A percentile compares a stretch with the other conserved stretches of the same genome.
Conservation (phyloP, 2,113 vertebrate genomes). For the Ibidorhyncha struthersii region DNA sequence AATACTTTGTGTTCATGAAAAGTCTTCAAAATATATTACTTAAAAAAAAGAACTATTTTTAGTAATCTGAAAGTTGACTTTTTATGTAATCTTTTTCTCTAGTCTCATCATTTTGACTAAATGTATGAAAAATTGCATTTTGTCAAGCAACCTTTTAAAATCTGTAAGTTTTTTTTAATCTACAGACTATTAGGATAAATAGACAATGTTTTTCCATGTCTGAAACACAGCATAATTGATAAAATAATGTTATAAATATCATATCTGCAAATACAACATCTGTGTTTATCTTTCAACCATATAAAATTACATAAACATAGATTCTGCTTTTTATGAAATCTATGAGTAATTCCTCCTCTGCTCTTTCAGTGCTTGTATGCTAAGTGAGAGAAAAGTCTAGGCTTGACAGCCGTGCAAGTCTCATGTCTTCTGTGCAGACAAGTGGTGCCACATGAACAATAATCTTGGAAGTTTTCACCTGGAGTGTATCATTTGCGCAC, state of each 20-base stretch:
- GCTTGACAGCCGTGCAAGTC: neutral
- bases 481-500: neutral
- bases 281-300: conserved; percentile 53
- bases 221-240: neutral
- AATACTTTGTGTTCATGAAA: neutral
- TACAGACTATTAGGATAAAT: neutral
- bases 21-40: neutral
- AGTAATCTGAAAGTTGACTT: neutral
- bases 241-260: conserved; percentile 27
- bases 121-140: neutral
- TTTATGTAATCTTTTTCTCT: neutral
- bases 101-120: neutral
- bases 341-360: conserved; percentile 52
- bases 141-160: neutral
- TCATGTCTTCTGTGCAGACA: neutral
- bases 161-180: neutral
- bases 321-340: conserved; percentile 47
- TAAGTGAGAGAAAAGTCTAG: neutral
- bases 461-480: neutral
- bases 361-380: neutral
- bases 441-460: neutral
- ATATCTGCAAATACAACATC: conserved; percentile 36
- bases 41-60: neutral
- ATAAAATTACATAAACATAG: conserved; percentile 59
- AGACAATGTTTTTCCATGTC: neutral